Base-by-base conservation (phyloP, 2,113 vertebrate species). In the Bujurquina vittata region DNA sequence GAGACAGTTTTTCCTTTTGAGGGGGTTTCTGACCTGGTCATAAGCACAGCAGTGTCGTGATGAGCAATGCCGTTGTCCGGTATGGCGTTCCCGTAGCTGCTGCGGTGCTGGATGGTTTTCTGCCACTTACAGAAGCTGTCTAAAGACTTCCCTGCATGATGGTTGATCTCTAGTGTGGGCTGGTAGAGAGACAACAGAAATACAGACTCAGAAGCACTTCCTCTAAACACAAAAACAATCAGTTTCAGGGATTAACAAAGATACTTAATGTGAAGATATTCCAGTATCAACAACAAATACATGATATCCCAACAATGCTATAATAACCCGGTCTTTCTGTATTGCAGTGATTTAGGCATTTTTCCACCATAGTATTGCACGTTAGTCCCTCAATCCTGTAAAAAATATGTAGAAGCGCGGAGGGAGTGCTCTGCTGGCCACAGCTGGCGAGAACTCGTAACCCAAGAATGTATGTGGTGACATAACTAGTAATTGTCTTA, bases 81-180 rank as follows among this genome's bases (percentile, higher is more conserved):
- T 86, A 99, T 98, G 84, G 98, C 97, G 0, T 99, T 99, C 20
- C 98, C 97, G 0, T 98, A 97, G 88, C 97, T 96, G 2, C 95
- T 97, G 76, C 96, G 96, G 94, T 97, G 97, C 90, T 98, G 96
- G 37, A 99, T 99, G 92, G 97, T 97, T 92, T 99, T 99, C 96
- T 99, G 98, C 98, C 98, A 99, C 88, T 98, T 99, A 92, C 98
- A 99, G 94, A 99, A 99, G 94, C 98, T 99, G 96, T 99, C 98
- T 84, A 99, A 95, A 81, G 98, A 99, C 91, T 99, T 99, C 37
- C 98, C 98, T 0, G 98, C 98, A 0, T 99, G 98, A 89, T 99
- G 98, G 93, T 98, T 99, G 73, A 99, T 97, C 93, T 99, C 98
- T 87, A 99, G 92, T 0, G 97, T 98, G 33, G 98, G 98, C 98